These are phyloP conservation scores for Ellobius talpinus DNA, from an alignment of 2,113 vertebrate species.

Conservation along the genomic window DNA sequence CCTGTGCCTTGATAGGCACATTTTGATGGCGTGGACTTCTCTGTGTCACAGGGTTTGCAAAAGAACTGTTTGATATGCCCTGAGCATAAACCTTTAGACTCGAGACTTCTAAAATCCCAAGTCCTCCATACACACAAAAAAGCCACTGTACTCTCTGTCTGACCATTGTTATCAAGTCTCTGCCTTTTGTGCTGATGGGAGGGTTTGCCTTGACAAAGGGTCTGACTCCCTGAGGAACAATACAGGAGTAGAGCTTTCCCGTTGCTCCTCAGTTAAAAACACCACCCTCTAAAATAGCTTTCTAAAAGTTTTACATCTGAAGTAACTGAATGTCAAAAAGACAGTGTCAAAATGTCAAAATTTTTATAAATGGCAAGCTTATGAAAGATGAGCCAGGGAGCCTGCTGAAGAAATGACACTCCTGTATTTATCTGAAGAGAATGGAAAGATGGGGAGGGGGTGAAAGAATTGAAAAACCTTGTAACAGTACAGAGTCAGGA, in stretches of 20 bases:
- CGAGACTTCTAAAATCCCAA: conserved; percentile 5
- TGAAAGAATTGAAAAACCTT: neutral
- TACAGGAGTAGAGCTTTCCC: too few species aligned
- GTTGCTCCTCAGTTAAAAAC: neutral
- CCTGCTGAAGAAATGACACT: neutral
- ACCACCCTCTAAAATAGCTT: neutral
- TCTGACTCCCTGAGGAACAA: neutral
- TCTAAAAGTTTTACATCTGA: conserved; percentile 6
- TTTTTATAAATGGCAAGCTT: conserved; percentile 11
- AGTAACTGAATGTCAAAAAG: conserved; percentile 49
- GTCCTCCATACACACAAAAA: conserved; percentile 1
- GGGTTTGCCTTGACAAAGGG: neutral
- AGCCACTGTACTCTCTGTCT: neutral
- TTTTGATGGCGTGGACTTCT: neutral
- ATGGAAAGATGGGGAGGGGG: neutral
- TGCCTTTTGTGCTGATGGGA: neutral
- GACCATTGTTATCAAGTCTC: neutral
- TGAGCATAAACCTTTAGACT: neutral
- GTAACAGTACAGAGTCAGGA: neutral
- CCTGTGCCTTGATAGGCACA: neutral
- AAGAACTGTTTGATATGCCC: conserved; percentile 14
- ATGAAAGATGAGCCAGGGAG: neutral
- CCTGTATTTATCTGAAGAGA: neutral
- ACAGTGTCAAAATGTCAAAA: conserved; percentile 37
- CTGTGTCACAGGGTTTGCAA: neutral